These are phyloP conservation scores for Pseudochirops corinnae DNA, from an alignment of 2,797 vertebrate genomes.

Conservation along the genomic window DNA sequence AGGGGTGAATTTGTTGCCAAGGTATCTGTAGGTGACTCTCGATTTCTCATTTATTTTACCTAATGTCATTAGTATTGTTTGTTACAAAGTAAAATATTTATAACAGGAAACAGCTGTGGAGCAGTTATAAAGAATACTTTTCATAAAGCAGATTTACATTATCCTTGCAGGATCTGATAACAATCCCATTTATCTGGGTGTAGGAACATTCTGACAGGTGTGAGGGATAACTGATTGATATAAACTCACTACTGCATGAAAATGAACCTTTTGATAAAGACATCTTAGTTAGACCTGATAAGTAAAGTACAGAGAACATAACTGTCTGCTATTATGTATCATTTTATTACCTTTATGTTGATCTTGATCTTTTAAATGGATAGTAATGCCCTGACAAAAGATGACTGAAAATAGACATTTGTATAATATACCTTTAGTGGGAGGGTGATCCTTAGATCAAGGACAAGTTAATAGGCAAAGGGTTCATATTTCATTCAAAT, in stretches of 20 bases:
- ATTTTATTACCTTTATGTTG: slow-evolving; percentile 90
- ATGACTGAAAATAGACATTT: slow-evolving; percentile 84
- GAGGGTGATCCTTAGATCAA: slow-evolving; percentile 82
- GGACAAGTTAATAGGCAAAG: slow-evolving; percentile 82
- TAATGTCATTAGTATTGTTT: slow-evolving; percentile 89
- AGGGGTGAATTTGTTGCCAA: slow-evolving; percentile 73
- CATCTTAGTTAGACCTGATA: slow-evolving; percentile 92
- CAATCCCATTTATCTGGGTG: slow-evolving; percentile 90
- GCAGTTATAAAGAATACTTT: slow-evolving; percentile 85
- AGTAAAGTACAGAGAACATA: slow-evolving; percentile 91
- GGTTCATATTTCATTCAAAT: slow-evolving; percentile 85
- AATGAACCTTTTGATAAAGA: slow-evolving; percentile 92
- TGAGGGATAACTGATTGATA: slow-evolving; percentile 91
- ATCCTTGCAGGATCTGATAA: slow-evolving; percentile 93
- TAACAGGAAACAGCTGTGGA: slow-evolving; percentile 91
- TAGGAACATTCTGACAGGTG: slow-evolving; percentile 93
- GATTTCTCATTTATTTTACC: slow-evolving; percentile 85
- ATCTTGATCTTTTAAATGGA: slow-evolving; percentile 88
- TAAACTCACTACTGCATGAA: slow-evolving; percentile 93
- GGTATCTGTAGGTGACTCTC: slow-evolving; percentile 84
- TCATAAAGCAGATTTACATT: slow-evolving; percentile 86
- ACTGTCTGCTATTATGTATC: slow-evolving; percentile 90
- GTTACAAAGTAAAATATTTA: slow-evolving; percentile 88
- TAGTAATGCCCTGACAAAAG: slow-evolving; percentile 83
- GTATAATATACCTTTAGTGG: slow-evolving; percentile 80